Evolutionary conservation across 1,140 invertebrate species (phyloP), one percentile per base, ranked within the genome.

Genomic region (Hyphantria cunea): DNA sequence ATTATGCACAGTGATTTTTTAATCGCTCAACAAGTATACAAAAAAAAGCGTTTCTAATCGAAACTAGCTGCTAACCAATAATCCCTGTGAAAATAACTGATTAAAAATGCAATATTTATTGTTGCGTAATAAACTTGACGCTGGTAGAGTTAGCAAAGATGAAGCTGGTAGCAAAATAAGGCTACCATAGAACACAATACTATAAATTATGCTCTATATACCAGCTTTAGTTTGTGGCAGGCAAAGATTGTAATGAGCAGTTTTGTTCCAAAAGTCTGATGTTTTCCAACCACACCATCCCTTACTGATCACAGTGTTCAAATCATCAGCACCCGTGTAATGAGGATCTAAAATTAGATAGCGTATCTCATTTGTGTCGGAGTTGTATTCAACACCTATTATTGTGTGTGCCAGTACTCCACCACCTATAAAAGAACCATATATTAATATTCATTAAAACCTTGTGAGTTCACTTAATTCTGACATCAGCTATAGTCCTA

Each of bases 261-360:
- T 95, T 86, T 97, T 96, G 75, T 95, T 94, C 98, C 98, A 99
- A 89, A 99, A 99, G 61, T 96, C 94, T 49, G 94, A 91, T 14
- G 93, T 94, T 86, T 99, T 99, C 98, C 98, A 99, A 2, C 95
- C 96, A 87, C 97, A 98, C 97, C 97, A 98, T 3, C 97, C 97
- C 92, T 98, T 96, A 44, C 86, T 93, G 39, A 95, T 86, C 47
- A 97, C 94, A 0, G 92, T 92, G 25, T 89, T 84, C 48, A 97
- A 81, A 68, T 97, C 93, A 81, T 97, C 96, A 5, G 88, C 74
- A 0, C 98, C 98, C 0, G 96, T 98, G 81, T 99, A 99, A 92
- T 99, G 99, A 0, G 99, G 99, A 93, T 99, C 99, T 6, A 99
- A 91, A 68, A 99, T 97, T 0, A 99, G 88, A 92, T 98, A 99